Evolutionary conservation across 2,888 invertebrate species (phyloP).

Genomic region (Lithophane ornitopus): DNA sequence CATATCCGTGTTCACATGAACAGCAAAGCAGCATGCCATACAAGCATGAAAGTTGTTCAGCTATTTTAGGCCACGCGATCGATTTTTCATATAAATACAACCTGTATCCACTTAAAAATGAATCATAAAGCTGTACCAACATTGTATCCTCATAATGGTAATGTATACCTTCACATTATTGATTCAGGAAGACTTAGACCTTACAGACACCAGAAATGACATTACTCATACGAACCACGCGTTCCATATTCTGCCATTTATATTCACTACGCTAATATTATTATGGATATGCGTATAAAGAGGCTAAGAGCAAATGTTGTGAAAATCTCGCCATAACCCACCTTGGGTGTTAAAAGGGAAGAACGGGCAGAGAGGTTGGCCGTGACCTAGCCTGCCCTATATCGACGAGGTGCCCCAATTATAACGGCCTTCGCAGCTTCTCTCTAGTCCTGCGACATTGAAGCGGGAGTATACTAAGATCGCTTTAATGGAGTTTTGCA

Average conservation of each 20-base stretch:
- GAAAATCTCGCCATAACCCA: conserved; percentile 41
- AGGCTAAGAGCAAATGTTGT: conserved; percentile 37
- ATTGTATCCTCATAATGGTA: conserved; percentile 11
- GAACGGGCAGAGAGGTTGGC: conserved; percentile 70
- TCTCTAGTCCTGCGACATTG: conserved; percentile 78
- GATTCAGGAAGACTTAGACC: conserved; percentile 10
- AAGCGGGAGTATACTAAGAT: conserved; percentile 49
- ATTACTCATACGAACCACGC: background rate
- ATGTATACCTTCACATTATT: conserved; percentile 17
- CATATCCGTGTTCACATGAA: conserved; percentile 26
- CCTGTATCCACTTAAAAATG: conserved; percentile 30
- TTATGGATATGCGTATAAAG: conserved; percentile 14
- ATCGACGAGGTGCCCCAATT: conserved; percentile 85
- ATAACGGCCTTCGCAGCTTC: conserved; percentile 80
- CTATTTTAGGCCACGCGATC: conserved; percentile 41
- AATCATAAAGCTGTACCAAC: conserved; percentile 25
- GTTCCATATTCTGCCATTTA: conserved; percentile 4
- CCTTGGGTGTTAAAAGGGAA: conserved; percentile 53
- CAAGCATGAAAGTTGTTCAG: conserved; percentile 10
- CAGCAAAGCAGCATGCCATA: conserved; percentile 25
- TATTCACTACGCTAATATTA: conserved; percentile 9
- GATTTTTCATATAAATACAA: conserved; percentile 32
- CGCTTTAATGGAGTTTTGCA: conserved; percentile 43
- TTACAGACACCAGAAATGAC: conserved; percentile 5
- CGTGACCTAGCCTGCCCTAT: conserved; percentile 85